phyloP scores from a whole-genome alignment of 2,797 vertebrate species.

The Craterocephalus amniculus region DNA sequence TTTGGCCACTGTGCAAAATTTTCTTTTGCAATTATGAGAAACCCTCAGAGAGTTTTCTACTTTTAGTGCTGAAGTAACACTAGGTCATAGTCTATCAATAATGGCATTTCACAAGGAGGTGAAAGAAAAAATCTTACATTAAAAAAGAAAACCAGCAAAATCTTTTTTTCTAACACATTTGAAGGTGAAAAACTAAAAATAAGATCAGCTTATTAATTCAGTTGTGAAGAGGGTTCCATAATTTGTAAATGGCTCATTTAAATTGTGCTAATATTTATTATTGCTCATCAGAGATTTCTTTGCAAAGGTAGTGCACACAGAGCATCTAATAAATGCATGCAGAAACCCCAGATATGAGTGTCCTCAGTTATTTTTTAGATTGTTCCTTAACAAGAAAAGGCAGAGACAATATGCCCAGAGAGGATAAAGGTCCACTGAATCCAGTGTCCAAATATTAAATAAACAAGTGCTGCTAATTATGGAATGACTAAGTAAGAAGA shows the following conservation, averaged over 20 bases:
- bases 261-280: conserved; percentile 17
- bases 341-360: conserved; percentile 18
- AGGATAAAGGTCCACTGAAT: conserved; percentile 18
- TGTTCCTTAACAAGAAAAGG: conserved; percentile 21
- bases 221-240: conserved; percentile 3
- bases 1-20: conserved; percentile 66
- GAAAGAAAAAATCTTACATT: not conserved
- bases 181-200: not conserved
- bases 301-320: conserved; percentile 25
- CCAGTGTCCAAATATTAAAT: conserved; percentile 65
- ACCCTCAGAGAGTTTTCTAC: conserved; percentile 7
- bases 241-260: conserved; percentile 28
- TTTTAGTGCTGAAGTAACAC: conserved; percentile 26
- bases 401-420: not conserved
- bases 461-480: conserved; percentile 58
- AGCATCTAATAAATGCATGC: conserved; percentile 46
- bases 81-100: conserved; percentile 13
- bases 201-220: not conserved
- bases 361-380: conserved; percentile 6
- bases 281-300: conserved; percentile 4
- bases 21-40: conserved; percentile 24
- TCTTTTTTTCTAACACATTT: not conserved
- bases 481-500: conserved; percentile 52
- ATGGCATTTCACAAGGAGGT: conserved; percentile 17
- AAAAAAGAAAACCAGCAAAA: not conserved